Conservation (phyloP, 2,888 invertebrate genomes). For the Lepeophtheirus nordmannii region DNA sequence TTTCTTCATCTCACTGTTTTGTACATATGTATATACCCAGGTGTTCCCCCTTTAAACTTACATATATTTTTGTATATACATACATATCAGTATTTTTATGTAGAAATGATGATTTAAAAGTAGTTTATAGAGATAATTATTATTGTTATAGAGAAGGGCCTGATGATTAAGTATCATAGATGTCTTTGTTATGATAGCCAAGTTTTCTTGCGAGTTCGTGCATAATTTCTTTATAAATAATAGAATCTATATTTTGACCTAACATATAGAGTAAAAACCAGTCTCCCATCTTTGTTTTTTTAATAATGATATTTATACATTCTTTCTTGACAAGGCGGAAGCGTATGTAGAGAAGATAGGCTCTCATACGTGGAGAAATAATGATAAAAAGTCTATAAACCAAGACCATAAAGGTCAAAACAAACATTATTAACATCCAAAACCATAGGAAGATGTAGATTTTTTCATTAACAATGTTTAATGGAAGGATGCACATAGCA, state of each 20-base stretch:
- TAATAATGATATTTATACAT: slow-evolving; percentile 75
- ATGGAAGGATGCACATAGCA: slow-evolving; percentile 73
- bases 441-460: slow-evolving; percentile 78
- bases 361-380: slow-evolving; percentile 70
- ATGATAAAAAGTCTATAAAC: slow-evolving; percentile 70
- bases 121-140: too few relatives aligned
- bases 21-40: too few relatives aligned
- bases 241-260: slow-evolving; percentile 53
- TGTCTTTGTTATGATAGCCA: slow-evolving; percentile 43
- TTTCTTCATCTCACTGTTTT: too few relatives aligned
- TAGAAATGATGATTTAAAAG: too few relatives aligned
- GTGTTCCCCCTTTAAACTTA: too few relatives aligned
- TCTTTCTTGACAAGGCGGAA: slow-evolving; percentile 72
- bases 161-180: slow-evolving; percentile 13
- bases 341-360: slow-evolving; percentile 72
- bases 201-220: slow-evolving; percentile 75
- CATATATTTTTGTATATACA: too few relatives aligned
- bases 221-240: slow-evolving; percentile 51
- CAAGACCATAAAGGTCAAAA: slow-evolving; percentile 64
- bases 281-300: slow-evolving; percentile 82
- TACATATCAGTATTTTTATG: too few relatives aligned
- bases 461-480: slow-evolving; percentile 89
- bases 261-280: slow-evolving; percentile 89
- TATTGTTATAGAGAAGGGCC: neutral
- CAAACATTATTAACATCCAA: slow-evolving; percentile 77